Conservation (phyloP, 2,797 vertebrate species). For the Tenualosa ilisha region DNA sequence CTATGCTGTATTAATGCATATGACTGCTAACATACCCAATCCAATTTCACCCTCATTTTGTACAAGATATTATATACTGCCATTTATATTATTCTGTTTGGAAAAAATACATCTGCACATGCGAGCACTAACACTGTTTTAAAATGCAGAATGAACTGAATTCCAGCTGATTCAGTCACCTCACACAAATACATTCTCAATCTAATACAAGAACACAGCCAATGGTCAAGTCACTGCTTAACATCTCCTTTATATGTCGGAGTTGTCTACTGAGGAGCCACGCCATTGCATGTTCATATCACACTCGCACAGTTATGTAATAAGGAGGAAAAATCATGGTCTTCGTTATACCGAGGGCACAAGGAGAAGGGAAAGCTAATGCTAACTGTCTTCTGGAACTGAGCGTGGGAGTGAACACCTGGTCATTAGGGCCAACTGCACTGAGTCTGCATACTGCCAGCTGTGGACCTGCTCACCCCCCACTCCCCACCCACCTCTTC, state of each 20-base stretch:
- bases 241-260: not conserved
- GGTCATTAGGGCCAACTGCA: not conserved
- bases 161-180: not conserved
- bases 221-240: not conserved
- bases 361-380: not conserved
- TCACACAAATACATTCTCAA: not conserved
- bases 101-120: not conserved
- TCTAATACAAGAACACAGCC: not conserved
- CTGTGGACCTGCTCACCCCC: not conserved
- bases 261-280: not conserved
- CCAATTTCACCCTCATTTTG: no score
- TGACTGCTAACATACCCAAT: no score
- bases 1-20: no score
- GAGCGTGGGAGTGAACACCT: constrained; percentile 12
- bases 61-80: no score
- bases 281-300: not conserved
- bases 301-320: not conserved
- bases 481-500: not conserved
- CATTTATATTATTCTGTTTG: no score
- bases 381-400: not conserved
- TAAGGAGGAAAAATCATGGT: not conserved
- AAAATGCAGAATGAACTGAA: not conserved
- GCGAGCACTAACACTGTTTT: not conserved
- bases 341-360: not conserved
- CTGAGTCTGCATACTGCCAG: constrained; percentile 1